Evolutionary conservation across 2,113 vertebrate genomes (phyloP).

Genomic region (Bubalus kerabau): DNA sequence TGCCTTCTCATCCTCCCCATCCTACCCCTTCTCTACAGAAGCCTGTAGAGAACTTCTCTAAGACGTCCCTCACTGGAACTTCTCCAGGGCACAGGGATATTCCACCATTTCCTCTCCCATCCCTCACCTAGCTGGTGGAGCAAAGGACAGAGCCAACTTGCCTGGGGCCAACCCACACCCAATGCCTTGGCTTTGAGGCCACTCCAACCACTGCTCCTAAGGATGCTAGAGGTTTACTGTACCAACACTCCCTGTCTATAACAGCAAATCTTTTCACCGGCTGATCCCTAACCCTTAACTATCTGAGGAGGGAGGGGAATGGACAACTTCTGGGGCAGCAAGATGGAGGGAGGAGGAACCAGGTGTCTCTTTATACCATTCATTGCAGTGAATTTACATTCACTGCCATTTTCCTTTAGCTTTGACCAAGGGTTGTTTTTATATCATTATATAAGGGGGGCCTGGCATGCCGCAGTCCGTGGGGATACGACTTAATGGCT

Average conservation of each 20-base stretch:
- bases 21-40: not conserved
- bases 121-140: not conserved
- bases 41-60: not conserved
- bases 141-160: not conserved
- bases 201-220: not conserved
- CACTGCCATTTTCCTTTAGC: not conserved
- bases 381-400: not conserved
- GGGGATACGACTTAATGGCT: not conserved
- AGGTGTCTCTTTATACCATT: not conserved
- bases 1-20: not conserved
- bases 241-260: not conserved
- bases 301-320: not conserved
- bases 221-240: not conserved
- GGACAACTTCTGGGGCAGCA: no score
- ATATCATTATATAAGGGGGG: not conserved
- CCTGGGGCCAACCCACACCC: not conserved
- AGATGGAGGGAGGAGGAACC: not conserved
- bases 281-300: not conserved
- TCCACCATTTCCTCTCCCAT: not conserved
- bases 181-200: not conserved
- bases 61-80: not conserved
- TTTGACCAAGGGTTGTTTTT: not conserved
- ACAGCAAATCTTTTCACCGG: not conserved
- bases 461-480: not conserved
- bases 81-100: not conserved